Evolutionary conservation across 2,113 vertebrate genomes (phyloP).

Genomic region (Colius striatus): DNA sequence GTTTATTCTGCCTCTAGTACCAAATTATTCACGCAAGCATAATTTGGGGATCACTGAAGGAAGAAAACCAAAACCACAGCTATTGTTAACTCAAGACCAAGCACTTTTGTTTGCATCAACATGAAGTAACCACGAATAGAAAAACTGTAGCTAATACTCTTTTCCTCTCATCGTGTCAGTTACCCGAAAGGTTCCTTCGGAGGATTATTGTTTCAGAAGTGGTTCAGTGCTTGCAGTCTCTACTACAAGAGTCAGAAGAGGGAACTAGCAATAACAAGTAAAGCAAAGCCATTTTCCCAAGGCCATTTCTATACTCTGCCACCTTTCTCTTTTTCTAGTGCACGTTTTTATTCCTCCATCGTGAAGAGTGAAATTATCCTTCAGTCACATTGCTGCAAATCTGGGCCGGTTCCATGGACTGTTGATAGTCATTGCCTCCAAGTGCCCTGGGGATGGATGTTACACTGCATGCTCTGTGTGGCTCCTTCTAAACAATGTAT

Average conservation of each 20-base stretch:
- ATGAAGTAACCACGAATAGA: background rate
- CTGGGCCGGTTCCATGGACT: slow-evolving; percentile 21
- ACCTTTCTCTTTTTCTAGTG: background rate
- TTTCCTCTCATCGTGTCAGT: background rate
- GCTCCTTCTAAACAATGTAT: slow-evolving; percentile 36
- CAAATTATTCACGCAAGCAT: background rate
- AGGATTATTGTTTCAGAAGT: slow-evolving; percentile 11
- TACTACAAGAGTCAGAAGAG: background rate
- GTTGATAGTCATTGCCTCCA: slow-evolving; percentile 10
- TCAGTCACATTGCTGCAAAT: background rate
- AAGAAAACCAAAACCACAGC: background rate
- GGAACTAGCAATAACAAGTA: background rate
- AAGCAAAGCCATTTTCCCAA: background rate
- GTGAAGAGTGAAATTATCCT: background rate
- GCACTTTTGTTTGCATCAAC: background rate
- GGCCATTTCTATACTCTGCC: background rate
- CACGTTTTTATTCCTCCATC: background rate
- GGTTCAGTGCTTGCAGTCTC: background rate
- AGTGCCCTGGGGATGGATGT: slow-evolving; percentile 6
- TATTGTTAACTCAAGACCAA: background rate
- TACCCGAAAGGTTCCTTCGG: slow-evolving; percentile 47
- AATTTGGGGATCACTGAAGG: background rate
- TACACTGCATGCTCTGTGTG: slow-evolving; percentile 3
- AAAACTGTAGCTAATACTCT: slow-evolving; percentile 12
- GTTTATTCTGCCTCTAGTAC: slow-evolving; percentile 37